Evolutionary conservation across 92 coral and sea anemone species (phyloP), one percentile per base, ranked within the genome.

Genomic region (Palythoa caribaeorum): DNA sequence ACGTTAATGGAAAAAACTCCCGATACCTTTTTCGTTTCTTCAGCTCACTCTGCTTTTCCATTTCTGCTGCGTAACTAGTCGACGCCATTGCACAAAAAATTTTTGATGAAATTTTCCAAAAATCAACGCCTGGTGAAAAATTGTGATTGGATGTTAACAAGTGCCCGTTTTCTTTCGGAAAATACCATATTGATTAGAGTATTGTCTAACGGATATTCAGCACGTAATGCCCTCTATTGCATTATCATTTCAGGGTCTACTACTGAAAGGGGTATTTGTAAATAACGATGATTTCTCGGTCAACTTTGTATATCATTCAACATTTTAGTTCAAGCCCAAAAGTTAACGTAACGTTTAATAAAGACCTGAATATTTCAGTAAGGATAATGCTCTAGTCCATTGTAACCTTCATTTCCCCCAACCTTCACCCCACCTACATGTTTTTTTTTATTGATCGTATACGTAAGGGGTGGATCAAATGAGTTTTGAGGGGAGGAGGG

Each of bases 91-190:
- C 69, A 62, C 13, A 59, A 59, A 62, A n/a, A 1, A 14, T 62
- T 62, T 62, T 62, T 16, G 69, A 0, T 1, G 69, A 17, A 17
- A 20, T 16, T 62, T 16, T 62, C 69, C 69, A 62, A 6, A 62
- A 62, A 62, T 62, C 35, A 62, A 62, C 69, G 20, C 35, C 69
- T 62, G 28, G 69, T 62, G 69, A 62, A 62, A 62, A 62, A 17
- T 62, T 62, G 69, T 62, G 69, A 62, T 62, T 62, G 69, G 28
- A 62, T 62, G 69, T 62, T 62, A 62, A 15, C 16, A 57, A 60
- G 68, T 60, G 68, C n/a, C 6, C 68, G 63, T 57, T 60, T 60
- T 60, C 20, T 60, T 60, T 60, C 20, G 68, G n/a, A 60, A 60
- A 60, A 13, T 16, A 62, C 69, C 28, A 62, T 62, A 2, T 62